Conservation (phyloP, 2,797 vertebrate genomes). For the Sebastes hopkinsi region DNA sequence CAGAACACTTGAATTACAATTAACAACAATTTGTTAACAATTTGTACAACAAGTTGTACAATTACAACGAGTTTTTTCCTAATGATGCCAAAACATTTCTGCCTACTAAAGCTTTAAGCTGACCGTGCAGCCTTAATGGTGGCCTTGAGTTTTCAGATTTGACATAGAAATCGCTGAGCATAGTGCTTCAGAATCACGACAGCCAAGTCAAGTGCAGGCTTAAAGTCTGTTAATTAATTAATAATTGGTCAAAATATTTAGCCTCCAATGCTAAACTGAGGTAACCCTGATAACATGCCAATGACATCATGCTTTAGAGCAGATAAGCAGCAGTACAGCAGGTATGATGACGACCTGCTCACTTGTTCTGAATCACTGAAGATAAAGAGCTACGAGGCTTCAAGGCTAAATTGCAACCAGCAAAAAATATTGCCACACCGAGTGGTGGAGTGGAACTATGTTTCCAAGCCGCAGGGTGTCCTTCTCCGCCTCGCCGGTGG, state of each 20-base stretch:
- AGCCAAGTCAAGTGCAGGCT: neutral
- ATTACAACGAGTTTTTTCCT: no score
- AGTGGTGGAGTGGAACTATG: slow-evolving; percentile 32
- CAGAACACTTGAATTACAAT: no score
- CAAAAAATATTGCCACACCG: slow-evolving; percentile 21
- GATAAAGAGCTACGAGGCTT: neutral
- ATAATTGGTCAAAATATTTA: neutral
- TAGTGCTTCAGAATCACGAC: neutral
- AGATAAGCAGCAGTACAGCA: neutral
- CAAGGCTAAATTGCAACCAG: slow-evolving; percentile 6
- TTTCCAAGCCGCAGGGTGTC: slow-evolving; percentile 48
- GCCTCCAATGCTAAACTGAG: neutral
- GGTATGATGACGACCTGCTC: neutral
- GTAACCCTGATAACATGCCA: neutral
- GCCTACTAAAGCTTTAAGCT: no score
- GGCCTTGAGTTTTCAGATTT: neutral
- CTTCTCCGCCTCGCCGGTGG: slow-evolving; percentile 39
- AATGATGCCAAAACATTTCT: no score
- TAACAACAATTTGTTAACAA: no score
- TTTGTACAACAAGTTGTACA: no score
- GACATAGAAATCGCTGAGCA: neutral
- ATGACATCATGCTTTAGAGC: neutral
- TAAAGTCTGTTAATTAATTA: neutral
- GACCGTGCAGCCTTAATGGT: neutral
- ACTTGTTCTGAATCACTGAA: neutral